Percentiles rank a stretch among this genome's conserved stretches.
Conservation (phyloP, 1,140 invertebrate species). For the Temnothorax nylanderi region DNA sequence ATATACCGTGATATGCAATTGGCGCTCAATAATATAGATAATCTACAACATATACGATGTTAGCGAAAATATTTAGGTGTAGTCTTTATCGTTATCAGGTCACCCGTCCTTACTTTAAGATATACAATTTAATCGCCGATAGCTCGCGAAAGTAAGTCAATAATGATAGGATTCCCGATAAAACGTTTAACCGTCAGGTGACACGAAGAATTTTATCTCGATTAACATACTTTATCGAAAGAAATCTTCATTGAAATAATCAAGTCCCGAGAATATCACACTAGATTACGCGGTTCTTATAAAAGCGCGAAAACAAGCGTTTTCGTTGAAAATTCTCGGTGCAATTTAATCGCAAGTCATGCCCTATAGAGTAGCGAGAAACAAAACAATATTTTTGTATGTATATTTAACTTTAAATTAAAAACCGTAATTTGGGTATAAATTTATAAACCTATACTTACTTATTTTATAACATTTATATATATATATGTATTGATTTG, state of each 20-base stretch:
- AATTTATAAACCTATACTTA: neutral
- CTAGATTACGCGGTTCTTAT: constrained; percentile 1
- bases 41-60: neutral
- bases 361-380: neutral
- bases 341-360: neutral
- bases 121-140: constrained; percentile 6
- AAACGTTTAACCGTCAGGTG: neutral
- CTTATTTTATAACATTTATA: neutral
- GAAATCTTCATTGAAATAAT: constrained; percentile 40
- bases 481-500: neutral
- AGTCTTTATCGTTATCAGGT: constrained; percentile 4
- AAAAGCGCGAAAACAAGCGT: neutral
- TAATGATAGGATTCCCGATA: constrained; percentile 34
- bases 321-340: neutral
- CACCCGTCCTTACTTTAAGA: neutral
- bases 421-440: neutral
- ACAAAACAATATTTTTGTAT: neutral
- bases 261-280: neutral
- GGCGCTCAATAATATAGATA: neutral
- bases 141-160: constrained; percentile 7
- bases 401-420: neutral
- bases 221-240: constrained; percentile 57
- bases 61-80: neutral
- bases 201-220: constrained; percentile 25
- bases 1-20: neutral